These are phyloP conservation scores for Tetropium fuscum DNA, from an alignment of 2,888 invertebrate genomes.

Conservation along the genomic window DNA sequence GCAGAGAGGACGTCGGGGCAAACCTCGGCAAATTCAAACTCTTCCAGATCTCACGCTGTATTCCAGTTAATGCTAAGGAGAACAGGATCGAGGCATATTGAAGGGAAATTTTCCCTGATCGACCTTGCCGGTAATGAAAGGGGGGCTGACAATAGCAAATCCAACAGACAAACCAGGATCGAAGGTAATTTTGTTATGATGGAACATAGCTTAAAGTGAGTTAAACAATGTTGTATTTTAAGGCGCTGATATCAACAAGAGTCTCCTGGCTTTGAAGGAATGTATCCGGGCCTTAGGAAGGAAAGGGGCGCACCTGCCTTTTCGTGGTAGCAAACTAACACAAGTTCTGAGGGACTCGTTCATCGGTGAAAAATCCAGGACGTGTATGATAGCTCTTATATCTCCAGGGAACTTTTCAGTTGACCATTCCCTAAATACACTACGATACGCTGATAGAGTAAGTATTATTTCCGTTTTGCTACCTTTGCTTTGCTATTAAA, in stretches of 20 bases:
- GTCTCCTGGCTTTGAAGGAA: conserved; percentile 94
- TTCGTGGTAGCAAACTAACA: conserved; percentile 96
- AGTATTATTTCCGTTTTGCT: neutral
- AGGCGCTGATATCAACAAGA: conserved; percentile 96
- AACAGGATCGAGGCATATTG: conserved; percentile 81
- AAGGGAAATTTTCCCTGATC: conserved; percentile 98
- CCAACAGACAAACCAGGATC: conserved; percentile 91
- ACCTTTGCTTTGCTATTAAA: too few relatives aligned
- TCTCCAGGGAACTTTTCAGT: conserved; percentile 96
- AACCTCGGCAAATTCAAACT: conserved; percentile 98
- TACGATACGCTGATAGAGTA: conserved; percentile 93
- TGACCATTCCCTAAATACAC: conserved; percentile 97
- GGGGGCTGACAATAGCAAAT: conserved; percentile 98
- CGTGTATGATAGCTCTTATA: conserved; percentile 99
- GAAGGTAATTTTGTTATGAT: conserved; percentile 70
- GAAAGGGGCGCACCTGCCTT: conserved; percentile 96
- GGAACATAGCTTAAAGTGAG: too few relatives aligned
- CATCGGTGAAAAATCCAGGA: conserved; percentile 97
- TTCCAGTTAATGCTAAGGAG: conserved; percentile 93
- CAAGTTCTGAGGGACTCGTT: conserved; percentile 97
- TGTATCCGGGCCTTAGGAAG: conserved; percentile 96
- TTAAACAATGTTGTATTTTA: conserved; percentile 14
- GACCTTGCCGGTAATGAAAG: conserved; percentile 98
- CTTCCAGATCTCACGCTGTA: conserved; percentile 98
- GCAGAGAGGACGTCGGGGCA: conserved; percentile 93